Conservation (phyloP, 92 coral and sea anemone genomes). For the Virgularia gustaviana region DNA sequence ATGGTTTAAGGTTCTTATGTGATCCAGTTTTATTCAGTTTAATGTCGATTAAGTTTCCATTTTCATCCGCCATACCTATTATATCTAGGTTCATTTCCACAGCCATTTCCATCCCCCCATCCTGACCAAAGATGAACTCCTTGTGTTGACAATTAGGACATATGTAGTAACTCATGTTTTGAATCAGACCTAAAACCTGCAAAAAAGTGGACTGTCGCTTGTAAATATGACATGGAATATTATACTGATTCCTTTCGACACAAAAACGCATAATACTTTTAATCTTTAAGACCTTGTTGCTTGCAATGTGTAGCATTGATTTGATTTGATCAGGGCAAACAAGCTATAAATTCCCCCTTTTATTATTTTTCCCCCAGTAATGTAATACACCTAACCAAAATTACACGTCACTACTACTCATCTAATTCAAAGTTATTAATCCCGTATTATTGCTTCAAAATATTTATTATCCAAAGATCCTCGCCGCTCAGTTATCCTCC, state of each 20-base stretch:
- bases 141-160: slow-evolving; percentile 92
- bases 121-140: slow-evolving; percentile 85
- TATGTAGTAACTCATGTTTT: slow-evolving; percentile 92
- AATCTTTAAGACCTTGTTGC: too few species aligned
- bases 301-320: too few species aligned
- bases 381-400: too few species aligned
- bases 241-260: not conserved
- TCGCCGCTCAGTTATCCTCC: too few species aligned
- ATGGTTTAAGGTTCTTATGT: not conserved
- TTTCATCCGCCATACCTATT: slow-evolving; percentile 52
- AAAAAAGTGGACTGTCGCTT: not conserved
- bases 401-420: too few species aligned
- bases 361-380: too few species aligned
- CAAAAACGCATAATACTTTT: too few species aligned
- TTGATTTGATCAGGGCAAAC: too few species aligned
- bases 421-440: too few species aligned
- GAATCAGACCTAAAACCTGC: slow-evolving; percentile 83
- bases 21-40: not conserved
- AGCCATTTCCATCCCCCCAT: slow-evolving; percentile 76
- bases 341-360: too few species aligned
- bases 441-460: too few species aligned
- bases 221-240: not conserved
- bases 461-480: too few species aligned
- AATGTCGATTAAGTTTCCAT: not conserved
- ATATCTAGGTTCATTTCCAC: slow-evolving; percentile 74